Evolutionary conservation across 2,888 invertebrate genomes (phyloP).

Genomic region (Brachypalpus laphriformis): DNA sequence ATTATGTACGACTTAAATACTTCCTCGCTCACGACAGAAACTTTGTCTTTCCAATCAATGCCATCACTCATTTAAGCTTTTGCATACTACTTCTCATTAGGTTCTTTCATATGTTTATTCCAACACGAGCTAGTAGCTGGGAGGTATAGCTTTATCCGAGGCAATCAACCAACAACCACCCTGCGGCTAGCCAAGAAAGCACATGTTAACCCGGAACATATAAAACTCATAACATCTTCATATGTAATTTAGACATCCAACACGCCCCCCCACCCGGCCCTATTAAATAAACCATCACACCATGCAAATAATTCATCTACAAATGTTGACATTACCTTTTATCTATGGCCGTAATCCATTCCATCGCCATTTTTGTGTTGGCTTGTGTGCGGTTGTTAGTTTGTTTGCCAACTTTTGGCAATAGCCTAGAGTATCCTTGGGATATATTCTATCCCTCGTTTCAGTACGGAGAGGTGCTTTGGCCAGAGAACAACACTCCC

Average conservation of each 20-base stretch:
- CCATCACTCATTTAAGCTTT: slow-evolving; percentile 3
- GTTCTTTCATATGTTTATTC: neutral
- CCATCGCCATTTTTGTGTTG: slow-evolving; percentile 83
- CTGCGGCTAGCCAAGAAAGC: neutral
- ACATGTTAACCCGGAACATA: slow-evolving; percentile 45
- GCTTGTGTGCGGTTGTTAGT: slow-evolving; percentile 41
- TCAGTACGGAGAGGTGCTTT: no score
- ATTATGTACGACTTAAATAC: slow-evolving; percentile 7
- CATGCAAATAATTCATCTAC: slow-evolving; percentile 45
- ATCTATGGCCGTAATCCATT: slow-evolving; percentile 85
- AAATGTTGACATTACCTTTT: slow-evolving; percentile 82
- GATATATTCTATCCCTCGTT: slow-evolving; percentile 6
- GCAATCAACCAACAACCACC: neutral
- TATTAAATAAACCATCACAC: slow-evolving; percentile 43
- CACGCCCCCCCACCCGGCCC: neutral
- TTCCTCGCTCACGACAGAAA: slow-evolving; percentile 5
- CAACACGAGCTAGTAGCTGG: neutral
- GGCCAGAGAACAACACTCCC: neutral
- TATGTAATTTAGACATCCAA: slow-evolving; percentile 34
- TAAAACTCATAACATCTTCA: slow-evolving; percentile 9
- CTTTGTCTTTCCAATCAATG: slow-evolving; percentile 37
- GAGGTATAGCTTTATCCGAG: neutral
- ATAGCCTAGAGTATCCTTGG: slow-evolving; percentile 17
- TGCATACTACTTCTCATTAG: neutral
- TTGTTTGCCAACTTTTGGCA: slow-evolving; percentile 67